Conservation (phyloP, 2,888 invertebrate genomes). For the Meandrusa payeni region DNA sequence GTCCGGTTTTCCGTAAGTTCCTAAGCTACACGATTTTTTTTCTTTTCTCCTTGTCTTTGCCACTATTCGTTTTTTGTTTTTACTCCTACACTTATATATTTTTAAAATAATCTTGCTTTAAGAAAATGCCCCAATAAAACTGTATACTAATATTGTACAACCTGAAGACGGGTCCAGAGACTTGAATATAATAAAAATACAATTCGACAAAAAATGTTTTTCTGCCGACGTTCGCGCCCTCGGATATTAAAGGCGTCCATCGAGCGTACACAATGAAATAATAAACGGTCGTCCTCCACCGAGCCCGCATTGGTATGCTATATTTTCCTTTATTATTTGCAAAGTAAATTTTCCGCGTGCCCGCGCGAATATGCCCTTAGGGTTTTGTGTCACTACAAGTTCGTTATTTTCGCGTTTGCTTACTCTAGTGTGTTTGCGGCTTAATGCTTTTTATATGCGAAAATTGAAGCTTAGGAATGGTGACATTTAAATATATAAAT, state of each 20-base stretch:
- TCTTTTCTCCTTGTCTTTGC: too few species aligned
- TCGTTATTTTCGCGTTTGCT: conserved; percentile 22
- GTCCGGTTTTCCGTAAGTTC: too few species aligned
- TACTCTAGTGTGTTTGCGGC: conserved; percentile 17
- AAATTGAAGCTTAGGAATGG: conserved; percentile 7
- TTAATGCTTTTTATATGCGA: conserved; percentile 16
- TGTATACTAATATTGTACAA: too few species aligned
- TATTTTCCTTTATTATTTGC: conserved; percentile 29
- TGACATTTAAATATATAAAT: neutral
- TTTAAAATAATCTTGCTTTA: too few species aligned
- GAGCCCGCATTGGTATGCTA: conserved; percentile 28
- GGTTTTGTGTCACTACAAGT: conserved; percentile 24
- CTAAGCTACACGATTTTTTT: too few species aligned
- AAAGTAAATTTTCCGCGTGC: conserved; percentile 32
- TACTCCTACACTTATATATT: too few species aligned
- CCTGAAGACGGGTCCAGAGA: conserved; percentile 10
- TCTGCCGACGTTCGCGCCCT: conserved; percentile 18
- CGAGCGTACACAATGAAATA: conserved; percentile 47
- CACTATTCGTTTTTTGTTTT: too few species aligned
- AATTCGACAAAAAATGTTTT: conserved; percentile 21
- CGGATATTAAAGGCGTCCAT: conserved; percentile 29
- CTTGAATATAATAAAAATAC: conserved; percentile 25
- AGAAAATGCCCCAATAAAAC: too few species aligned
- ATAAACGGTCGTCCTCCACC: conserved; percentile 39
- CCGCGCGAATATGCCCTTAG: conserved; percentile 27